These are phyloP conservation scores for Archegozetes longisetosus DNA, from an alignment of 1,140 invertebrate species.

Conservation along the genomic window DNA sequence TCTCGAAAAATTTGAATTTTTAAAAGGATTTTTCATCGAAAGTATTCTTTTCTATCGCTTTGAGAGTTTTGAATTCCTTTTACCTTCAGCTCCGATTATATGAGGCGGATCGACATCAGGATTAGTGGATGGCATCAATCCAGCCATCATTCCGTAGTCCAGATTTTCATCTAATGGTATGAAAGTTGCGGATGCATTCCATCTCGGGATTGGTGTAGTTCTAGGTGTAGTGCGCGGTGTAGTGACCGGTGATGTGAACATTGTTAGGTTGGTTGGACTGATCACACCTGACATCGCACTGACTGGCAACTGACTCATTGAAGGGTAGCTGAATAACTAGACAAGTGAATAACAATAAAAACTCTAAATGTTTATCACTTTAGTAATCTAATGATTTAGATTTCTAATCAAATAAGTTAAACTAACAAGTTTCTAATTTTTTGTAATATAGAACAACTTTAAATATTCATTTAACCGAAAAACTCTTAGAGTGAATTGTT, in stretches of 20 bases:
- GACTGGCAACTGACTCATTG: slow-evolving; percentile 33
- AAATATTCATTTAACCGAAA: no score
- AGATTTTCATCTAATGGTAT: slow-evolving; percentile 65
- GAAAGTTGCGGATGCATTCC: slow-evolving; percentile 59
- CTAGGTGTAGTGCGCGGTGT: slow-evolving; percentile 48
- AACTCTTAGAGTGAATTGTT: no score
- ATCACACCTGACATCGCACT: slow-evolving; percentile 56
- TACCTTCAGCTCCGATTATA: slow-evolving; percentile 49
- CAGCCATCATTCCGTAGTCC: slow-evolving; percentile 74
- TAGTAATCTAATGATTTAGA: slow-evolving; percentile 16
- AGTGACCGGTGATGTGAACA: slow-evolving; percentile 62
- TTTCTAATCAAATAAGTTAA: not conserved
- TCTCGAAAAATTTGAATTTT: no score
- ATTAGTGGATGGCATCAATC: slow-evolving; percentile 42
- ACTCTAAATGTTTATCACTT: slow-evolving; percentile 7
- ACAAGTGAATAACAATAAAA: not conserved
- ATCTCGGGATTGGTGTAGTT: slow-evolving; percentile 48
- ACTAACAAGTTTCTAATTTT: no score
- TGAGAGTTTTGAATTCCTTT: no score
- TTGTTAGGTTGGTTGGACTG: slow-evolving; percentile 72
- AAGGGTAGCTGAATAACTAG: slow-evolving; percentile 19
- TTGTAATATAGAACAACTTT: no score
- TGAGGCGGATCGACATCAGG: slow-evolving; percentile 46
- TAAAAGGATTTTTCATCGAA: no score
- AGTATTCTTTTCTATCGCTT: no score